Conservation (phyloP, 1,140 invertebrate genomes). For the Leptinotarsa undecemlineata region DNA sequence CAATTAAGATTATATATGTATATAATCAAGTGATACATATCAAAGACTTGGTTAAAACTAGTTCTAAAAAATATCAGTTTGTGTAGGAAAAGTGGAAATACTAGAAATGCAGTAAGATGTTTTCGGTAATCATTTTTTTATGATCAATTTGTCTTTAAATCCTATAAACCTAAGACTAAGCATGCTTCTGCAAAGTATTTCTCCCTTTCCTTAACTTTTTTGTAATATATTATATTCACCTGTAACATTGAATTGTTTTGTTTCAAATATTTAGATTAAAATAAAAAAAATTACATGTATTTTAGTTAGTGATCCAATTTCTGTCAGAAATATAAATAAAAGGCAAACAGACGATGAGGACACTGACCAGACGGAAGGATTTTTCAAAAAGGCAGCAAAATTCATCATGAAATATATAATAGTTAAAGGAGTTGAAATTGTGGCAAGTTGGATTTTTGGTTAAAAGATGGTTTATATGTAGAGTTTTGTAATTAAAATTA, state of each 20-base stretch:
- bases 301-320: background rate
- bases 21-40: too few relatives aligned
- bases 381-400: conserved; percentile 18
- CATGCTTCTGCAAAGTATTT: conserved; percentile 1
- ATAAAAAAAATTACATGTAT: background rate
- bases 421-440: conserved; percentile 13
- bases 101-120: too few relatives aligned
- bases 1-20: background rate
- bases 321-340: conserved; percentile 6
- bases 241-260: too few relatives aligned
- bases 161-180: background rate
- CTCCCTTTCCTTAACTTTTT: background rate
- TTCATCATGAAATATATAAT: conserved; percentile 13
- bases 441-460: conserved; percentile 39
- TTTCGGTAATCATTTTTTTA: too few relatives aligned
- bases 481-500: too few relatives aligned
- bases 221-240: too few relatives aligned
- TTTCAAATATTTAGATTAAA: too few relatives aligned
- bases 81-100: too few relatives aligned
- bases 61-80: too few relatives aligned
- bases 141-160: too few relatives aligned
- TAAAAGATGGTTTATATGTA: background rate
- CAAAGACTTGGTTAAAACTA: too few relatives aligned
- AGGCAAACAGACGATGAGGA: conserved; percentile 7
- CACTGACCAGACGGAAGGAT: background rate